Conservation (phyloP, 2,888 invertebrate genomes). For the Lasioglossum leucozonium region DNA sequence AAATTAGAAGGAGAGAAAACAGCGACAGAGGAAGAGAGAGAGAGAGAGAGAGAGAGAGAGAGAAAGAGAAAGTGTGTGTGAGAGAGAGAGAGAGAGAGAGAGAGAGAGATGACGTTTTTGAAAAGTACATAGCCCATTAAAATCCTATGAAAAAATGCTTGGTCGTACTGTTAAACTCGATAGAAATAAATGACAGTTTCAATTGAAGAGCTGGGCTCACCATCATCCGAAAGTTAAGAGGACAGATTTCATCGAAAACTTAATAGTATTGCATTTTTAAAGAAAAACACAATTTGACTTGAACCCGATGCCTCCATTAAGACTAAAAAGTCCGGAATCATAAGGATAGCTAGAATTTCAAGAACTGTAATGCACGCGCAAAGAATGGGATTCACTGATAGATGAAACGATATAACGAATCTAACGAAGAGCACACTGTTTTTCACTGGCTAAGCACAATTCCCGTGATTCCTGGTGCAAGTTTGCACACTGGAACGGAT, state of each 20-base stretch:
- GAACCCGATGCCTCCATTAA: background rate
- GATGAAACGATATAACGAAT: slow-evolving; percentile 25
- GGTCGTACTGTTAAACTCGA: background rate
- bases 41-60: no score
- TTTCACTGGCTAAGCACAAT: slow-evolving; percentile 63
- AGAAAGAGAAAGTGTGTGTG: no score
- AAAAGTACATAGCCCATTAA: no score
- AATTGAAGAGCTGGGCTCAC: no score
- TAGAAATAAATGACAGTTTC: background rate
- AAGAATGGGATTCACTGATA: slow-evolving; percentile 6
- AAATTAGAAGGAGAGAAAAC: no score
- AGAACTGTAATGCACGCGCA: background rate
- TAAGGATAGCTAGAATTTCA: background rate
- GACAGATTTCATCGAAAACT: background rate
- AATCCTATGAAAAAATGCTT: background rate
- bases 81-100: no score
- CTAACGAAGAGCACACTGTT: slow-evolving; percentile 64
- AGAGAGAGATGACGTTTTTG: background rate
- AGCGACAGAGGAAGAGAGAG: no score
- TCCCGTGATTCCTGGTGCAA: slow-evolving; percentile 15
- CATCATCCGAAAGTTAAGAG: background rate
- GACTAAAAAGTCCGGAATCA: background rate
- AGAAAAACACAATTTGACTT: background rate
- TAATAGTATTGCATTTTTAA: background rate
- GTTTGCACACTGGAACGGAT: slow-evolving; percentile 33